Percentiles rank a stretch among this genome's conserved stretches.
Evolutionary conservation across 2,113 vertebrate species (phyloP).

Genomic region (Notiomystis cincta): DNA sequence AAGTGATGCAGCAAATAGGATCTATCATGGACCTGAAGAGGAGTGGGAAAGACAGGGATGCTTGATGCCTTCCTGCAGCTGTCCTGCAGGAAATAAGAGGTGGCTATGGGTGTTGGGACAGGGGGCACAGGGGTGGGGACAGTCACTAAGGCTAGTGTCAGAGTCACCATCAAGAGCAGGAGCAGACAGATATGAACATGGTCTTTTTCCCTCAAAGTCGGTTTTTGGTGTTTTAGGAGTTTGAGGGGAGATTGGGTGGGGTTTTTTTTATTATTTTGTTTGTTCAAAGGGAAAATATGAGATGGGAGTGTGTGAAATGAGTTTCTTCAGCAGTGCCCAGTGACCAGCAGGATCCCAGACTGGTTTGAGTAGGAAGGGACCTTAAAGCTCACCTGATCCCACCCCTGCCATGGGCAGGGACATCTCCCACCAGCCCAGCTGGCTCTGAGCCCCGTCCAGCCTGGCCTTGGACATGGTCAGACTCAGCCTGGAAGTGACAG

Average conservation of each 20-base stretch:
- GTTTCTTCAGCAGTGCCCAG: background rate
- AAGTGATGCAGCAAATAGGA: background rate
- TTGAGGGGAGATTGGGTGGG: background rate
- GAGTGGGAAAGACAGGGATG: background rate
- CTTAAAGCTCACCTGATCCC: background rate
- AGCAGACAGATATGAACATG: rapidly evolving
- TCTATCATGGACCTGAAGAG: rapidly evolving
- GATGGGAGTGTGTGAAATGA: background rate
- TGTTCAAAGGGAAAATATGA: background rate
- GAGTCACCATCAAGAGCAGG: background rate
- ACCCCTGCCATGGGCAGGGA: background rate
- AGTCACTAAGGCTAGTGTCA: background rate
- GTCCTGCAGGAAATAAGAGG: rapidly evolving
- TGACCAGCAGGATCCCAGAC: background rate
- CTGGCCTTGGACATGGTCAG: background rate
- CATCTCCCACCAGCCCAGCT: background rate
- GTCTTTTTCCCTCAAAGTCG: background rate
- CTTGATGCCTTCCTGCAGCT: rapidly evolving
- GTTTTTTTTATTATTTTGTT: background rate
- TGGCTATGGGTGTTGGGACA: background rate
- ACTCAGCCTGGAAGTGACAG: background rate
- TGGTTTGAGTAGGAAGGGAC: background rate
- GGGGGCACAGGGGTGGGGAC: background rate
- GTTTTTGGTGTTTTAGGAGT: background rate
- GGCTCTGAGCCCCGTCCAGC: background rate